Percentiles rank a stretch among this genome's conserved stretches.
Conservation (phyloP, 2,888 invertebrate species). For the Ormyrus rosae region DNA sequence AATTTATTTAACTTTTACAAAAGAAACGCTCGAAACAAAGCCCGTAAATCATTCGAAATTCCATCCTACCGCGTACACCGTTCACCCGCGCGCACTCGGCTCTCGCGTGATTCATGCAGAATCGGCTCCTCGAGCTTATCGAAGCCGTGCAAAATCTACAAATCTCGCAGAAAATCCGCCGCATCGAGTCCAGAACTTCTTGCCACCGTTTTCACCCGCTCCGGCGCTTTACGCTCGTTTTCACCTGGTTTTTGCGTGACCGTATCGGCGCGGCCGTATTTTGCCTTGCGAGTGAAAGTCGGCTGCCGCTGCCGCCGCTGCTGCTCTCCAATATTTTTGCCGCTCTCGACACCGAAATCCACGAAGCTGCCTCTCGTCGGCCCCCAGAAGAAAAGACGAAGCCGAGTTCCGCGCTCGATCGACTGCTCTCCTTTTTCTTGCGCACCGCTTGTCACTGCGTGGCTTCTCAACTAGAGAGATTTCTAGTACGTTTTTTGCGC, state of each 20-base stretch:
- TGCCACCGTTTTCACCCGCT: slow-evolving; percentile 23
- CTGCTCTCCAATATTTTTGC: slow-evolving; percentile 5
- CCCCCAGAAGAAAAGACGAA: slow-evolving; percentile 1
- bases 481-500: not conserved
- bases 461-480: too few species aligned
- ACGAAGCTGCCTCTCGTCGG: not conserved
- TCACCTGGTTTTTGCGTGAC: slow-evolving; percentile 22
- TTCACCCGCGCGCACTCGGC: too few species aligned
- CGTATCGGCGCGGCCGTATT: not conserved
- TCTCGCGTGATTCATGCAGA: too few species aligned
- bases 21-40: too few species aligned
- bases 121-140: too few species aligned
- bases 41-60: too few species aligned
- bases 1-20: too few species aligned
- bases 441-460: too few species aligned
- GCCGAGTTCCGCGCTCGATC: not conserved
- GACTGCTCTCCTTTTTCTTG: slow-evolving; percentile 9
- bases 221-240: slow-evolving; percentile 31
- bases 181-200: not conserved
- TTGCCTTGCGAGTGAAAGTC: slow-evolving; percentile 38
- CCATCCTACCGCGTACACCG: too few species aligned
- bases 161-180: too few species aligned
- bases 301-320: not conserved
- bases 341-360: slow-evolving; percentile 19
- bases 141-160: too few species aligned